A percentile compares a stretch with the other conserved stretches of the same genome.
phyloP scores from a whole-genome alignment of 2,888 invertebrate genomes.

The Protonemura montana region DNA sequence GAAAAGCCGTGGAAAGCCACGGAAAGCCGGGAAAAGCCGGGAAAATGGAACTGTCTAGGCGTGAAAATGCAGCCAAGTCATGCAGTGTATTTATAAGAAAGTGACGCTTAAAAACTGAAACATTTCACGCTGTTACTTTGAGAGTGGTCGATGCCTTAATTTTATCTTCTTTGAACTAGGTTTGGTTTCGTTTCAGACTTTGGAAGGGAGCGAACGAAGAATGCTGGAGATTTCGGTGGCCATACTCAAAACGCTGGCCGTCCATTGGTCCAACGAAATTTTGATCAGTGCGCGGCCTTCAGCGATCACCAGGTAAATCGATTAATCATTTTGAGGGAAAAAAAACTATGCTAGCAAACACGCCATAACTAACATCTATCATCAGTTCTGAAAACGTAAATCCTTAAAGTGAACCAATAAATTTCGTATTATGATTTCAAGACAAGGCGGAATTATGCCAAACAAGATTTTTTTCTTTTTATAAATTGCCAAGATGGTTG shows the following conservation, averaged over 20 bases:
- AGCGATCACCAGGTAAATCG: conserved; percentile 47
- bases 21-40: too few species aligned
- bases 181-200: too few species aligned
- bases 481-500: neutral
- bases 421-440: neutral
- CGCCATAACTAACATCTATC: conserved; percentile 43
- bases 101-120: too few species aligned
- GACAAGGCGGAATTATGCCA: neutral
- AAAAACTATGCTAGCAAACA: conserved; percentile 44
- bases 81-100: too few species aligned
- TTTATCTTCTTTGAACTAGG: too few species aligned
- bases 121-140: too few species aligned
- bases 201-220: neutral
- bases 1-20: too few species aligned
- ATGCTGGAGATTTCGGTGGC: conserved; percentile 28
- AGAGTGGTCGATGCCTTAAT: too few species aligned
- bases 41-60: too few species aligned
- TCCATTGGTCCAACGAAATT: conserved; percentile 49
- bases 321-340: conserved; percentile 48
- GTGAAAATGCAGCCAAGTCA: too few species aligned
- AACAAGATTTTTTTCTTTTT: neutral
- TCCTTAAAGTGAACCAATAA: conserved; percentile 9
- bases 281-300: conserved; percentile 45
- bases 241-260: conserved; percentile 33
- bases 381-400: conserved; percentile 29